phyloP scores from a whole-genome alignment of 2,888 invertebrate species.

The Plebejus melissa region DNA sequence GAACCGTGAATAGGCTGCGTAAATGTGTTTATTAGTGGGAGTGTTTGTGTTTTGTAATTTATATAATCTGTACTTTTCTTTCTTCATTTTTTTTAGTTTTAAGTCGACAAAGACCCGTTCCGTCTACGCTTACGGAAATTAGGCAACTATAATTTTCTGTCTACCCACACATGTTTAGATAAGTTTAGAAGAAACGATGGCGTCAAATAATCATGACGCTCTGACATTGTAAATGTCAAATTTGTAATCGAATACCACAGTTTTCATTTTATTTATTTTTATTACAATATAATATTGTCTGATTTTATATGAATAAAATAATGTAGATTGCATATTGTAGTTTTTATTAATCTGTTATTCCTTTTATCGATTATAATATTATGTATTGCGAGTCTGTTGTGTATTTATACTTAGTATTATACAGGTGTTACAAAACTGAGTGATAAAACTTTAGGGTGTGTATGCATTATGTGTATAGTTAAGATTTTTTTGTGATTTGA shows the following conservation, averaged over 20 bases:
- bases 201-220: constrained; percentile 1
- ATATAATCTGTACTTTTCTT: constrained; percentile 17
- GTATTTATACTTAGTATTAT: constrained; percentile 33
- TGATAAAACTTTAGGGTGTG: no score
- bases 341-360: neutral
- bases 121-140: constrained; percentile 24
- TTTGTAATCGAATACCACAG: neutral
- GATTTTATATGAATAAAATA: constrained; percentile 15
- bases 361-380: no score
- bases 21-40: neutral
- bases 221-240: constrained; percentile 2
- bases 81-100: neutral
- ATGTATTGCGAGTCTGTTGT: constrained; percentile 36
- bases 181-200: neutral
- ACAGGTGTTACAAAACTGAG: no score
- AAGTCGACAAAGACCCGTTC: constrained; percentile 22
- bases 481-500: no score
- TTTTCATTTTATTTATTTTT: constrained; percentile 14
- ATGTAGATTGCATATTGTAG: constrained; percentile 7
- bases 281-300: constrained; percentile 19
- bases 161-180: neutral
- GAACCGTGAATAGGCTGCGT: neutral
- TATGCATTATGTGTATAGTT: no score
- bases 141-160: constrained; percentile 5
- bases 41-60: neutral